Base-by-base conservation (phyloP, 2,113 vertebrate species). In the Menidia beryllina region DNA sequence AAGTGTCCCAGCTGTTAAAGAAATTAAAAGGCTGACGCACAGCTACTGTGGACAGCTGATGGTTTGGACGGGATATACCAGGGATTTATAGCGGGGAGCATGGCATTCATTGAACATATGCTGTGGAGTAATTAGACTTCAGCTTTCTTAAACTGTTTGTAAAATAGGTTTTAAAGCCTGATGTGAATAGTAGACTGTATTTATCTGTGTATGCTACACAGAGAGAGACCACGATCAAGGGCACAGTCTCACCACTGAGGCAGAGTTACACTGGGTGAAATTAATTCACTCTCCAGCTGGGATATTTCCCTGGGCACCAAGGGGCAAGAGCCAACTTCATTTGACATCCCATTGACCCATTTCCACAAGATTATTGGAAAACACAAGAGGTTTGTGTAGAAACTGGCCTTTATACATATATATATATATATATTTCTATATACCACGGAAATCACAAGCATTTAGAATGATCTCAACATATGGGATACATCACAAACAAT, bases 301-400 rank as follows among this genome's bases (percentile, higher is more conserved):
- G 90, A 91, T 91, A 92, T 88, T 90, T 92, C 90, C 89, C 88
- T 87, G 88, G 88, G 86, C 87, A 91, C 90, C 77, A 69, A 57
- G 83, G 91, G 91, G 91, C 91, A 90, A 88, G 75, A 92, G 91
- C 75, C 91, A 91, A 84, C 91, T 91, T 89, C 87, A 91, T 91
- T 89, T 92, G 91, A 93, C 92, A 91, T 92, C 85, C 80, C 67
- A 89, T 75, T 91, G 93, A 94, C 92, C 92, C 88, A 93, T 81
- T 92, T 94, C 79, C 69, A 81, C 45, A 66, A 72, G 81, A 86
- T 83, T 84, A 87, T 91, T 79, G 79, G 82, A 87, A 88, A 83
- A 69, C 55, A 75, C 75, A 66, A 25, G 62, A 57, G 75, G 41
- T 63, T 72, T 74, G 69, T 67, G 65, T 60, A 81, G 82, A 83